Evolutionary conservation across 1,140 invertebrate species (phyloP), one percentile per base, ranked within the genome.

Genomic region (Bombus difficillimus): DNA sequence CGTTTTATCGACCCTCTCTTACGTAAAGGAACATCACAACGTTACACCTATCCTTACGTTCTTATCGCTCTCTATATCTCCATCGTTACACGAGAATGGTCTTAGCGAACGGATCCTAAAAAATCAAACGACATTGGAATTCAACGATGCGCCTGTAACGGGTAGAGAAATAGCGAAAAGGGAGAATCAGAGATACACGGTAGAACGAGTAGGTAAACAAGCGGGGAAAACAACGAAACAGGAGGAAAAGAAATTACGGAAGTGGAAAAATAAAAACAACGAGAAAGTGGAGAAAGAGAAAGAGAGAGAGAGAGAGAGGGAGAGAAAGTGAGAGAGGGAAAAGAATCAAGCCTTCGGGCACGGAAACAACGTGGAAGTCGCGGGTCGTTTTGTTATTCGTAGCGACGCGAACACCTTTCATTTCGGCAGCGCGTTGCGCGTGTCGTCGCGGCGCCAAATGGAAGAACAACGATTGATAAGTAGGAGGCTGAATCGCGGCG

Each of bases 401-500:
- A 18, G n/a, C 22, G 37, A 39, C 57, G 57, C 73, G 18, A 69
- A 69, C 78, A 80, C 78, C 69, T 84, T 84, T 74, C 68, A 84
- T 78, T 87, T 75, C 81, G 34, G 32, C 34, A 37, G 13, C 8
- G 47, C 22, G 74, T 59, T 72, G 28, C 74, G 74, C 74, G 47
- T 37, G 47, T 34, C 53, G 43, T 32, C 37, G 8, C n/a, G 32
- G 18, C 88, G 84, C 64, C 32, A 43, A 81, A 85, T 37, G 66
- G 81, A 64, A 37, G 78, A 85, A 83, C 76, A 64, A 83, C 68
- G 69, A 72, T 69, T 86, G 88, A 89, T 86, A 89, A 80, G 75
- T 57, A 72, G 72, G 47, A 47, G 34, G 69, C 37, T 57, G 85
- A 69, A 79, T 77, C 84, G 88, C 76, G 87, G 39, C 66, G 84